Conservation (phyloP, 2,113 vertebrate species). For the Scopus umbretta region DNA sequence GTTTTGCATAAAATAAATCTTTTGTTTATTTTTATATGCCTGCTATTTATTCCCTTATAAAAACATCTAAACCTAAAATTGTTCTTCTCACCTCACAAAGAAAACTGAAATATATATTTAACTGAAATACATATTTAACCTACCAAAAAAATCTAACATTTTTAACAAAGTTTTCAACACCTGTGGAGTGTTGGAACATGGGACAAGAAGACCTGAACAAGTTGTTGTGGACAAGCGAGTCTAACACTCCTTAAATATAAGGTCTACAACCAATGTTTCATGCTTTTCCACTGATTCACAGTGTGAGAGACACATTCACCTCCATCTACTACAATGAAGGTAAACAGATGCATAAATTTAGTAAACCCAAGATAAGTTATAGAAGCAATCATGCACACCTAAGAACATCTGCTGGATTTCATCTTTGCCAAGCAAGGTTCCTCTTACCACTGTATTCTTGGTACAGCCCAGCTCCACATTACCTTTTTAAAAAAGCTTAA, state of each 20-base stretch:
- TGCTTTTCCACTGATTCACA: neutral
- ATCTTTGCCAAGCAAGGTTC: neutral
- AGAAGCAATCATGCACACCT: neutral
- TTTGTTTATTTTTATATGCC: neutral
- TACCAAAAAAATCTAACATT: neutral
- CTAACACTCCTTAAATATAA: neutral
- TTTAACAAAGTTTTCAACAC: neutral
- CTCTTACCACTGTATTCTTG: neutral
- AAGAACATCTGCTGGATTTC: neutral
- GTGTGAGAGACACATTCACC: neutral
- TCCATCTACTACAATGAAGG: neutral
- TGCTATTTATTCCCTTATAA: neutral
- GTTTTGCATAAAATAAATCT: neutral
- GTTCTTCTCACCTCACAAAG: neutral
- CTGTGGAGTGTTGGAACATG: neutral
- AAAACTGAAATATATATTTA: neutral
- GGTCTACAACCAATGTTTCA: neutral
- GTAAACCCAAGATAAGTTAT: neutral
- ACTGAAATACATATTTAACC: neutral
- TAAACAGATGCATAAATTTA: neutral
- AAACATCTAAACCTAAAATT: neutral
- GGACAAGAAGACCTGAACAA: neutral
- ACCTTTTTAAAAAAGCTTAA: neutral
- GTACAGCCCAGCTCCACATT: neutral
- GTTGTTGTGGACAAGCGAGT: neutral